Base-by-base conservation (phyloP, 2,797 vertebrate species). In the Bryconaethiops microstoma region DNA sequence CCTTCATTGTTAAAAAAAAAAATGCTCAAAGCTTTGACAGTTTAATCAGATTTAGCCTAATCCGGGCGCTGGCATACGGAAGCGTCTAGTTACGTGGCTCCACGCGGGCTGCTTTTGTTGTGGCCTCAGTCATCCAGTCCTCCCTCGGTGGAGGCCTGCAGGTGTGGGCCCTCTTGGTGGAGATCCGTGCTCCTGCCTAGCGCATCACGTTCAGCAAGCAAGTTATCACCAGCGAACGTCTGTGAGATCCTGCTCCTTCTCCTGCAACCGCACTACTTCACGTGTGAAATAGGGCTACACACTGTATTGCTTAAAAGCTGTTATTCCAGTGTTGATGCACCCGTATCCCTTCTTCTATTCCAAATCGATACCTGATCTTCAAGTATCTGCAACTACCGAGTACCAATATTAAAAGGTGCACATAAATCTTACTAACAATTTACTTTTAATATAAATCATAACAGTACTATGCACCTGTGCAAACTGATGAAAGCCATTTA, bases 211-310 rank as follows among this genome's bases (percentile, higher is more conserved):
- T 70, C 57, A 83, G 52, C 77, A 68, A 86, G 81, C 90, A 88
- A 93, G 86, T 92, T 92, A 92, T 91, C 83, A 84, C 89, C 72
- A 82, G 86, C 25, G 75, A 84, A 79, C 85, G 87, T 87, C 86
- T 82, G 85, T 76, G 81, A 74, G 82, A 84, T 89, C 91, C 91
- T 13, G 68, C 42, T 42, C 81, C 82, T 80, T 67, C 83, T 54
- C 68, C 52, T 63, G 86, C 80, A 79, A 86, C 68, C 45, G 19
- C 25, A 29, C 40, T 35, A 70, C n/a, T 6, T 50, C n/a, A 25
- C n/a, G 7, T 57, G 7, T 16, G 14, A 2, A 35, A 4, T 35
- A 35, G 35, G 4, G 4, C 35, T 35, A 4, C 35, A 5, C 35
- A 35, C 2, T 35, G 35, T 35, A 35, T 35, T 35, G 35, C 35